phyloP scores from a whole-genome alignment of 2,113 vertebrate species.

The Mobula hypostoma region DNA sequence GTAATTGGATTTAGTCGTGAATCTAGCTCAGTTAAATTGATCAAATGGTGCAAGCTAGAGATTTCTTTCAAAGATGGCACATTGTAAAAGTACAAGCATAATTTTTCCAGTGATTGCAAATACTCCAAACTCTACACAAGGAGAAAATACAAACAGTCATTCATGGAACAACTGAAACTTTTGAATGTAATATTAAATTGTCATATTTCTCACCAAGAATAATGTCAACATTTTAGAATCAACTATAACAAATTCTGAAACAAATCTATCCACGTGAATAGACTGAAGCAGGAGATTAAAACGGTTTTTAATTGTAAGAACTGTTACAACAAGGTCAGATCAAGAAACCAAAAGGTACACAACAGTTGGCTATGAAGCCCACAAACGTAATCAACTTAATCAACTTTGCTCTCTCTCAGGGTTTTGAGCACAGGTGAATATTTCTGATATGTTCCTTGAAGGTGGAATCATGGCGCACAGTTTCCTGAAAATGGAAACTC shows the following conservation, averaged over 20 bases:
- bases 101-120: slow-evolving; percentile 36
- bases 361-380: too few relatives aligned
- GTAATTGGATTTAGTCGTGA: slow-evolving; percentile 37
- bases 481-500: too few relatives aligned
- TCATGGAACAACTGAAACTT: background rate
- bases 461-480: too few relatives aligned
- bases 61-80: slow-evolving; percentile 35
- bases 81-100: slow-evolving; percentile 38
- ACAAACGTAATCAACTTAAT: too few relatives aligned
- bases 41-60: background rate
- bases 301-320: background rate
- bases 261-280: background rate
- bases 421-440: too few relatives aligned
- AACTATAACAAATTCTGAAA: background rate
- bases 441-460: too few relatives aligned
- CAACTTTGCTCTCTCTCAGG: too few relatives aligned
- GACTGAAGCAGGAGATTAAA: background rate
- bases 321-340: background rate
- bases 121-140: slow-evolving; percentile 35
- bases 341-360: too few relatives aligned
- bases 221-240: background rate
- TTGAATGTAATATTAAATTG: background rate
- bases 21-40: slow-evolving; percentile 36
- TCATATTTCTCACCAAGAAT: background rate
- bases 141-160: background rate